Percentiles rank a stretch among this genome's conserved stretches.
phyloP scores from a whole-genome alignment of 2,888 invertebrate species.

The Sminthurides aquaticus region DNA sequence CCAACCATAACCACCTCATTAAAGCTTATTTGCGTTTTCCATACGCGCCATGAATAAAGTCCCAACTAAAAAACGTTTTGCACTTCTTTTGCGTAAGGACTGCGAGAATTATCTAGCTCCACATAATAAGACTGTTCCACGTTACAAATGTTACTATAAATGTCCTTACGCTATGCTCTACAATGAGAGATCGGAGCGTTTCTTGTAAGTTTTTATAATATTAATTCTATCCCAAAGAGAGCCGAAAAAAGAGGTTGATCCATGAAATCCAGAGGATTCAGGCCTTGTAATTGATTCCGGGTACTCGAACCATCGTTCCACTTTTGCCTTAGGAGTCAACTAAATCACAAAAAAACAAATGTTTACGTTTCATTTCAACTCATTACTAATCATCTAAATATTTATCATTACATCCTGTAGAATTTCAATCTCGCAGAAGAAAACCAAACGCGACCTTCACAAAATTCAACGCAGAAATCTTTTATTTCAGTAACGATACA shows the following conservation, averaged over 20 bases:
- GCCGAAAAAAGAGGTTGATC: constrained; percentile 17
- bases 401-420: no score
- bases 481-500: no score
- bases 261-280: constrained; percentile 23
- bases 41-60: background rate
- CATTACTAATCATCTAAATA: no score
- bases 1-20: no score
- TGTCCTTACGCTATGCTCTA: background rate
- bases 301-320: constrained; percentile 70
- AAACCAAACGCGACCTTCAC: no score
- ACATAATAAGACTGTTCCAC: background rate
- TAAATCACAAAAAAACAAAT: constrained; percentile 48
- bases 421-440: no score
- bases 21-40: no score
- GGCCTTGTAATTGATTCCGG: constrained; percentile 7
- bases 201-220: constrained; percentile 7
- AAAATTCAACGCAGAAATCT: no score
- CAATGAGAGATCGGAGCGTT: constrained; percentile 17
- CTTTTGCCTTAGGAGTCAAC: constrained; percentile 69
- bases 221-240: constrained; percentile 18
- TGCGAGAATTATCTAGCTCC: no score
- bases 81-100: no score
- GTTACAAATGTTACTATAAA: background rate
- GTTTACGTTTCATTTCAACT: no score
- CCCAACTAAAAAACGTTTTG: background rate